Evolutionary conservation across 2,113 vertebrate species (phyloP).

Genomic region (Rhinogobius similis): DNA sequence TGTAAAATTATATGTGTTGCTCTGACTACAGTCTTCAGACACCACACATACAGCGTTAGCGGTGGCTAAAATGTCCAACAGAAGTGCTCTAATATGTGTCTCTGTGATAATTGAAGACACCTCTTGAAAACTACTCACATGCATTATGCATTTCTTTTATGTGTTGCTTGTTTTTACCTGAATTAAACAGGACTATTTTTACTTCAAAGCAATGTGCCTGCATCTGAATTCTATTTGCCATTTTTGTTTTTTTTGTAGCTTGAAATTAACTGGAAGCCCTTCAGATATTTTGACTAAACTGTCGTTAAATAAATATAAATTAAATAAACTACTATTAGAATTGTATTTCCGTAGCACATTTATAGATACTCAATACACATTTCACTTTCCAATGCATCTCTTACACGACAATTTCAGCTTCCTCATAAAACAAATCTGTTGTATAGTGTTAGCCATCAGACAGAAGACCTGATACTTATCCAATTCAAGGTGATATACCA

Average conservation of each 20-base stretch:
- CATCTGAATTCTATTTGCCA: neutral
- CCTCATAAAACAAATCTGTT: neutral
- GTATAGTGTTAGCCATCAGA: neutral
- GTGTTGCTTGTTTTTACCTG: neutral
- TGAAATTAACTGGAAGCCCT: no score
- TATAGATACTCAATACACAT: no score
- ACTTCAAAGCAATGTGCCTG: neutral
- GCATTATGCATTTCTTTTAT: neutral
- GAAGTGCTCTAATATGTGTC: neutral
- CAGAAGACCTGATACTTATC: neutral
- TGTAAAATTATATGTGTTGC: no score
- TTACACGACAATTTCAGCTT: neutral
- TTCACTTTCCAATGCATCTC: neutral
- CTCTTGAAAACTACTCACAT: no score
- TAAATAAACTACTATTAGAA: no score
- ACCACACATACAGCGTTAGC: neutral
- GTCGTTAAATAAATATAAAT: no score
- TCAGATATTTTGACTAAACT: no score
- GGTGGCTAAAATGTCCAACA: neutral
- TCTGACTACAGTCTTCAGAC: no score
- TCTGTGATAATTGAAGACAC: neutral
- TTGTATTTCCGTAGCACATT: no score
- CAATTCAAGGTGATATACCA: neutral
- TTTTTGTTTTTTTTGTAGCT: no score
- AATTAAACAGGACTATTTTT: neutral